Evolutionary conservation across 2,113 vertebrate species (phyloP), one percentile per base, ranked within the genome.

Genomic region (Hemiscyllium ocellatum): DNA sequence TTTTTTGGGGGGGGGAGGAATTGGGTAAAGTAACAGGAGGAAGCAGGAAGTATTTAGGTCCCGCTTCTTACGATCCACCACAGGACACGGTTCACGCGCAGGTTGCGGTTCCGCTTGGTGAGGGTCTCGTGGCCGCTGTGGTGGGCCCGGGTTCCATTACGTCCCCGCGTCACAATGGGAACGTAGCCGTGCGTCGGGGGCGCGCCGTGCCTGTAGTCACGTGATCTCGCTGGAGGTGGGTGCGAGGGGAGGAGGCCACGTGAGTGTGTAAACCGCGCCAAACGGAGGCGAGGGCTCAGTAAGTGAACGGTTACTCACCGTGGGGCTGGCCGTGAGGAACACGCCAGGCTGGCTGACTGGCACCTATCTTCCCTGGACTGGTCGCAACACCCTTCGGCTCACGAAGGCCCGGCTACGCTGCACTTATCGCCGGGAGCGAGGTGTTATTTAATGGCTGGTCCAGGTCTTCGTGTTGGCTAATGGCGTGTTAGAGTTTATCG

Each of bases 231-330:
- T 7, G 2, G 72, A n/a, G 3, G 15, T 61, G 7, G 56, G 8
- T 47, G 8, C 1, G 10, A 12, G 56, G 56, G 56, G 56, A 0
- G 56, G 56, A 0, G 37, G 66, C 93, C 93, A 95, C 93, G 68
- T 95, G 93, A 95, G 68, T 1, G 0, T 70, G 10, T 42, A 70
- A 95, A 95, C 70, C 37, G 93, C 93, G 93, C 93, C 93, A 95
- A 95, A 47, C 10, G 3, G 80, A 83, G 89, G 89, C 56, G 61
- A 19, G 19, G 89, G 33, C 10, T 13, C 4, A 5, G 87, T 91
- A 91, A 91, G 87, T 56, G 56, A 61, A 12, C 56, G 56, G 42
- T 61, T 7, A 19, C 0, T 69, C 68, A 3, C 68, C 3, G 15
- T 69, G 15, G 4, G 20, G 68, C 2, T 68, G 66, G 56, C 4